Evolutionary conservation across 1,140 invertebrate species (phyloP).

Genomic region (Scaptomyza pallida): DNA sequence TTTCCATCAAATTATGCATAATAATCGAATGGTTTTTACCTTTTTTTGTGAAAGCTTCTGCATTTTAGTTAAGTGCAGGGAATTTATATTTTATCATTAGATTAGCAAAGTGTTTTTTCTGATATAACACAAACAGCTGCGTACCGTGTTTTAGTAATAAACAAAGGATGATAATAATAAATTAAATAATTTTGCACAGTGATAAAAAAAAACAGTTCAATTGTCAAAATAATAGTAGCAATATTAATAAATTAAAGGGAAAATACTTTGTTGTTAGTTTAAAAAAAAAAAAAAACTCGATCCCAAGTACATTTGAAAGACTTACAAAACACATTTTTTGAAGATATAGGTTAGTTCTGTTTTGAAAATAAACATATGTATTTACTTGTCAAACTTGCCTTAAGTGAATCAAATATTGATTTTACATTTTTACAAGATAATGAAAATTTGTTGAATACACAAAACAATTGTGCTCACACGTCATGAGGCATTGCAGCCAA

Average conservation of each 20-base stretch:
- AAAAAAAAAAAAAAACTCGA: too few species aligned
- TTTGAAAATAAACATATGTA: constrained; percentile 20
- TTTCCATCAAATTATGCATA: constrained; percentile 5
- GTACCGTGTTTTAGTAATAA: constrained; percentile 50
- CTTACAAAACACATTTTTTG: too few species aligned
- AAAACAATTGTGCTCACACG: not conserved
- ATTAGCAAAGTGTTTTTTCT: constrained; percentile 46
- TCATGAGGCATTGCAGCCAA: not conserved
- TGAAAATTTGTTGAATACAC: not conserved
- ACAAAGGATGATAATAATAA: constrained; percentile 31
- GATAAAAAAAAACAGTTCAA: too few species aligned
- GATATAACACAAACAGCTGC: constrained; percentile 43
- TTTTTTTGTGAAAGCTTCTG: not conserved
- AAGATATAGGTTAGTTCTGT: not conserved
- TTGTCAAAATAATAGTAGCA: not conserved
- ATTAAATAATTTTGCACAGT: constrained; percentile 4
- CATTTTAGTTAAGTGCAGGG: constrained; percentile 26
- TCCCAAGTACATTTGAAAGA: too few species aligned
- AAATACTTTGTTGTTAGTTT: too few species aligned
- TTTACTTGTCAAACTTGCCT: constrained; percentile 16
- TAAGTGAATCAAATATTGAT: constrained; percentile 24
- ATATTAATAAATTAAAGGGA: too few species aligned
- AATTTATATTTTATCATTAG: constrained; percentile 59
- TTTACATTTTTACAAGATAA: not conserved
- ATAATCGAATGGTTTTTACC: constrained; percentile 13